These are phyloP conservation scores for Trachelipus rathkii DNA, from an alignment of 1,140 invertebrate genomes.

Conservation along the genomic window DNA sequence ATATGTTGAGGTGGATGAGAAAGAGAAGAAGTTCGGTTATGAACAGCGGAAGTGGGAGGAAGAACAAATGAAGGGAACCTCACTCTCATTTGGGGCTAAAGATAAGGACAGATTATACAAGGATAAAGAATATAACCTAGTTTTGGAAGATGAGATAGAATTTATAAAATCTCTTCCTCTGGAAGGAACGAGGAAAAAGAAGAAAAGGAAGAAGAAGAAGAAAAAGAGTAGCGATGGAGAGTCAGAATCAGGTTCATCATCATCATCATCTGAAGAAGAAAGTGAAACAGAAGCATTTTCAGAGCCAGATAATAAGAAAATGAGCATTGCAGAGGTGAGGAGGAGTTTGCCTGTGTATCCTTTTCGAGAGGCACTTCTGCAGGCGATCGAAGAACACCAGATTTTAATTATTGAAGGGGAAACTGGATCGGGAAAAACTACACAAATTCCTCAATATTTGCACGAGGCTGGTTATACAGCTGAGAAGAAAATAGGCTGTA, in stretches of 20 bases:
- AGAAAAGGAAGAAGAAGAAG: constrained; percentile 38
- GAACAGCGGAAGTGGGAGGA: constrained; percentile 98
- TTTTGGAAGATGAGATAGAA: constrained; percentile 94
- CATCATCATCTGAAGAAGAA: constrained; percentile 40
- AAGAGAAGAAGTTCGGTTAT: constrained; percentile 78
- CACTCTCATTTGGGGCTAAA: constrained; percentile 88
- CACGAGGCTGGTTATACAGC: constrained; percentile 80
- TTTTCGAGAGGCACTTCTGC: constrained; percentile 74
- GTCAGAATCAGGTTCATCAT: not conserved
- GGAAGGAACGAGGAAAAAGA: constrained; percentile 63
- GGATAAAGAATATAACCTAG: constrained; percentile 80
- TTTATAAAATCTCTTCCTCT: constrained; percentile 91
- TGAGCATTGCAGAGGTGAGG: constrained; percentile 87
- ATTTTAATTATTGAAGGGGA: constrained; percentile 91
- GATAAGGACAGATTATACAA: constrained; percentile 58
- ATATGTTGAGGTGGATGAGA: constrained; percentile 83
- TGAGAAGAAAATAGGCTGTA: constrained; percentile 74
- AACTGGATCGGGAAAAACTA: constrained; percentile 96
- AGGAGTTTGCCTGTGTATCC: constrained; percentile 90
- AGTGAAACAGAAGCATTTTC: constrained; percentile 58
- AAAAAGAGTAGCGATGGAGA: not conserved
- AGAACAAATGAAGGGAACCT: constrained; percentile 89
- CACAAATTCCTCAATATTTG: constrained; percentile 96
- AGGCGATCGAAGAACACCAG: constrained; percentile 47
- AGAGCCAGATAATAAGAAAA: constrained; percentile 68